A percentile compares a stretch with the other conserved stretches of the same genome.
Evolutionary conservation across 1,140 invertebrate genomes (phyloP).

Genomic region (Leptonema lineaticorne): DNA sequence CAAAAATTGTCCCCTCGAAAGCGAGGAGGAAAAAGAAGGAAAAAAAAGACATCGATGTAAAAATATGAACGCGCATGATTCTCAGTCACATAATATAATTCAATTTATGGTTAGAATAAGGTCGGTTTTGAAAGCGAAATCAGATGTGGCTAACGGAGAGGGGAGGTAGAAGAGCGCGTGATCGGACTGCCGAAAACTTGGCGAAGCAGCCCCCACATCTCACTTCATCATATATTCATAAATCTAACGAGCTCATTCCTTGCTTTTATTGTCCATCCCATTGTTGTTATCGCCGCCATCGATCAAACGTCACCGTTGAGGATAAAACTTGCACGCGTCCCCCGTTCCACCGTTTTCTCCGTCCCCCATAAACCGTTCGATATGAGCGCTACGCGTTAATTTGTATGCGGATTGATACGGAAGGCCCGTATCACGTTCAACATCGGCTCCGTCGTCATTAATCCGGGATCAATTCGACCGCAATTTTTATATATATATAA

Average conservation of each 20-base stretch:
- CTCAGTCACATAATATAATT: no score
- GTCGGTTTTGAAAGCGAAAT: slow-evolving; percentile 39
- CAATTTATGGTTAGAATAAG: slow-evolving; percentile 38
- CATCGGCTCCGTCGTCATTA: slow-evolving; percentile 16
- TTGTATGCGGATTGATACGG: slow-evolving; percentile 23
- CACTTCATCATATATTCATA: slow-evolving; percentile 12
- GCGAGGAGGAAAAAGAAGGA: no score
- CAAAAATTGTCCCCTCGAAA: no score
- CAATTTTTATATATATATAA: no score
- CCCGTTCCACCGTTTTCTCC: no score
- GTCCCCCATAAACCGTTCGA: no score
- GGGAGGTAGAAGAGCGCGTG: slow-evolving; percentile 18
- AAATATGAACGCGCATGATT: not conserved
- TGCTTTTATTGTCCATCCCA: not conserved
- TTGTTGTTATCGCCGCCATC: slow-evolving; percentile 7
- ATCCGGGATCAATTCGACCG: slow-evolving; percentile 25
- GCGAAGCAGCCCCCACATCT: not conserved
- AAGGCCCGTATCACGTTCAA: not conserved
- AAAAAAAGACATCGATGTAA: no score
- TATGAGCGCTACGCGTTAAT: not conserved
- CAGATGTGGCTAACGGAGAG: slow-evolving; percentile 32
- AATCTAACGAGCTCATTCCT: slow-evolving; percentile 4
- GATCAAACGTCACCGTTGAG: not conserved
- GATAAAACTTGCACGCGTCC: not conserved
- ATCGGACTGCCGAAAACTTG: not conserved